phyloP scores from a whole-genome alignment of 2,888 invertebrate species.

The Dryobota labecula region DNA sequence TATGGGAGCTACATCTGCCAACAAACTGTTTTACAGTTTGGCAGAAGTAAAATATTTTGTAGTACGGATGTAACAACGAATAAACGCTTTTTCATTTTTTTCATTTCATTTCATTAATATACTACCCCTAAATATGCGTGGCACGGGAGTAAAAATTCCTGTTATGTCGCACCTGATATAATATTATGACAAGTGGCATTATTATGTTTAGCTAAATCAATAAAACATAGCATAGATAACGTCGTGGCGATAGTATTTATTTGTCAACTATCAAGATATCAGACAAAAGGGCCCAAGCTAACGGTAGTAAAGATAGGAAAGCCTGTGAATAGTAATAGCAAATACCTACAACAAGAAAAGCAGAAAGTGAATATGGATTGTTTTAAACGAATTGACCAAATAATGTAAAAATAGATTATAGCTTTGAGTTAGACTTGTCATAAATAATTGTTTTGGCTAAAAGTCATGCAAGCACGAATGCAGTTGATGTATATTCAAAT shows the following conservation, averaged over 20 bases:
- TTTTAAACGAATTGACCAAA: neutral
- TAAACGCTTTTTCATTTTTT: no score
- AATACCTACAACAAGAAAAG: neutral
- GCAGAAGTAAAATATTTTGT: no score
- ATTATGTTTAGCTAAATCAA: conserved; percentile 7
- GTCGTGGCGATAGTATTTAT: conserved; percentile 20
- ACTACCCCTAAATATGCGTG: no score
- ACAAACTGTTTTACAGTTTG: no score
- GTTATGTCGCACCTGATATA: neutral
- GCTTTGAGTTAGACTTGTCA: neutral
- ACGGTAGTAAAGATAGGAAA: conserved; percentile 8
- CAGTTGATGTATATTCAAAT: neutral
- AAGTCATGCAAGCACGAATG: neutral
- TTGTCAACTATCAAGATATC: conserved; percentile 14
- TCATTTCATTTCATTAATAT: no score
- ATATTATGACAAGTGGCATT: neutral
- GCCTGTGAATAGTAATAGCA: neutral
- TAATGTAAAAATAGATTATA: neutral
- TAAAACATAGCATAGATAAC: conserved; percentile 15
- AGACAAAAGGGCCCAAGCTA: conserved; percentile 16
- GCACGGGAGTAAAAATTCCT: neutral
- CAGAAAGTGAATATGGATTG: neutral
- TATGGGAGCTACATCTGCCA: no score
- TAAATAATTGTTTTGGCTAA: neutral
- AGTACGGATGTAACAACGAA: no score